Base-by-base conservation (phyloP, 2,888 invertebrate genomes). In the Lepidochrysops patricia region DNA sequence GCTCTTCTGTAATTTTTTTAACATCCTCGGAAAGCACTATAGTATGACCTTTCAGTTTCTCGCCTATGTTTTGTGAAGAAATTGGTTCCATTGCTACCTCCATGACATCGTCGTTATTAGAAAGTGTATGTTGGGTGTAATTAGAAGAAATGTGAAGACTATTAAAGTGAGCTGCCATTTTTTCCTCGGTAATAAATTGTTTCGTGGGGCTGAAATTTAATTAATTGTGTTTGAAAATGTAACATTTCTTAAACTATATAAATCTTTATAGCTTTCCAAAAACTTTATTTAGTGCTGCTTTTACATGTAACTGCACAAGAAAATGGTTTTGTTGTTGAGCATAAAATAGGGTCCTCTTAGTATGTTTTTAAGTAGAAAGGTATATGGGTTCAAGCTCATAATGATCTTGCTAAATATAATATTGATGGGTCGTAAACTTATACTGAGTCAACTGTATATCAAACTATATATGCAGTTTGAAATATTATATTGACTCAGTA, bases 141-240 rank as follows among this genome's bases (percentile, higher is more conserved):
- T 90, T 84, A 15, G 89, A 81, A 0, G 92, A 92, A 67, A 96
- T 95, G 73, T 95, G 95, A 32, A 96, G 84, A 35, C 93, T 91
- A 66, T 91, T 93, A 65, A 96, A 91, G 72, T 95, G 95, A 25
- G 94, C 95, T 0, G 95, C 93, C 93, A 96, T 96, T 77, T 94
- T 94, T 72, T 96, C 96, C 76, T 96, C 96, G 0, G 95, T 95
- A 65, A 96, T 95, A 43, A 93, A 90, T 74, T 95, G 94, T 73
- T 96, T 96, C 5, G 89, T 74, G 52, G 92, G 92, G 15, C 92
- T 92, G 70, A 23, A 76, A 75, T 13, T n/a, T n/a, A 35, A 59
- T 6, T n/a, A n/a, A n/a, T n/a, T n/a, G n/a, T n/a, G n/a, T n/a
- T n/a, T n/a, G n/a, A n/a, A n/a, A n/a, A n/a, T n/a, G n/a, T n/a